phyloP scores from a whole-genome alignment of 2,113 vertebrate species.

The Syngnathus typhle region DNA sequence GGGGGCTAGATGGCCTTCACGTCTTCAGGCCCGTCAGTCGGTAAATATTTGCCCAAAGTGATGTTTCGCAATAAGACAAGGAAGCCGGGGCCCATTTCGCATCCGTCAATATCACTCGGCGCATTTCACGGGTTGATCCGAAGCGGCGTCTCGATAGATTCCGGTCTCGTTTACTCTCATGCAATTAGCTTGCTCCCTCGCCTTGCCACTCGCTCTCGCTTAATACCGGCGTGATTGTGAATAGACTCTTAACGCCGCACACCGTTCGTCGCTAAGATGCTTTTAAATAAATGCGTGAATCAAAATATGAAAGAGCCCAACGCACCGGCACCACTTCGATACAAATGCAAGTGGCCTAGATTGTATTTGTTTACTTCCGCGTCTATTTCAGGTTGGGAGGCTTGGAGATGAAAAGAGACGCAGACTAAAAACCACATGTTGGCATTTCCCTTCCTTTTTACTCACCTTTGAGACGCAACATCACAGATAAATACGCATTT shows the following conservation, averaged over 20 bases:
- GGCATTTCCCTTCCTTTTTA: background rate
- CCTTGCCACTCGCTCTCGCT: too few relatives aligned
- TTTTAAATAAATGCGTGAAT: background rate
- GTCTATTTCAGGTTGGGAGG: background rate
- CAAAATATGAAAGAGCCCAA: background rate
- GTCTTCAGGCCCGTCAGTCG: constrained; percentile 25
- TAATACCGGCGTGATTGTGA: background rate
- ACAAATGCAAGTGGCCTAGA: background rate
- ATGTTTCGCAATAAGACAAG: constrained; percentile 34
- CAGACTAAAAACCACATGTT: background rate
- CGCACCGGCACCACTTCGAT: background rate
- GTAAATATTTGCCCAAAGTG: constrained; percentile 48
- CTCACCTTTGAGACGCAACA: background rate
- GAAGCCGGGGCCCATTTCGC: constrained; percentile 31
- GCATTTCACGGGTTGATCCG: constrained; percentile 36
- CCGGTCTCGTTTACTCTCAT: constrained; percentile 13
- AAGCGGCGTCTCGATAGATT: constrained; percentile 14
- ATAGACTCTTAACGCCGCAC: background rate
- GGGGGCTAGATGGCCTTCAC: background rate
- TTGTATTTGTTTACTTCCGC: background rate
- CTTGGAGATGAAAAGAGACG: background rate
- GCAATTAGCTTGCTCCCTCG: constrained; percentile 10
- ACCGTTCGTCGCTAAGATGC: background rate
- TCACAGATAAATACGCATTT: background rate
- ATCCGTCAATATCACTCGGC: constrained; percentile 53